These are phyloP conservation scores for Ophiodon elongatus DNA, from an alignment of 2,113 vertebrate species.

Conservation along the genomic window DNA sequence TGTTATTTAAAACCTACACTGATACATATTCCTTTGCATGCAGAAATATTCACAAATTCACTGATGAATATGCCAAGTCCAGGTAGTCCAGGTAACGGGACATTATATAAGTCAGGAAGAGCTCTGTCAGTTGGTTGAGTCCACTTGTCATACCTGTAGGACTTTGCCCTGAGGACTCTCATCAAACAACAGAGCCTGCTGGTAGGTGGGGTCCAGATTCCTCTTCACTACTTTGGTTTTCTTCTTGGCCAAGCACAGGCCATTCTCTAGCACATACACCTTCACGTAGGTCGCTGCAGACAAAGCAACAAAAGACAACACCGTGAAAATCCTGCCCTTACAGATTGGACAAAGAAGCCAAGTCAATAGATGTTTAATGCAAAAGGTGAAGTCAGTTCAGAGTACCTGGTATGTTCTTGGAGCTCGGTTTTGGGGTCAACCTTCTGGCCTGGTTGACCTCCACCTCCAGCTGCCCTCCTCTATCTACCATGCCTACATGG, in stretches of 20 bases:
- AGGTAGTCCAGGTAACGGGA: not conserved
- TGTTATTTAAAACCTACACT: not conserved
- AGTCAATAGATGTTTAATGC: not conserved
- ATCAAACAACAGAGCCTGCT: conserved; percentile 96
- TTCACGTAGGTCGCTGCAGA: conserved; percentile 93
- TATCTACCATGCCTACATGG: conserved; percentile 91
- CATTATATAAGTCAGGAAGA: not conserved
- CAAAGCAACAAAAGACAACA: not conserved
- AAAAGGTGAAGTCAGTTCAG: not conserved
- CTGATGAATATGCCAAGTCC: not conserved
- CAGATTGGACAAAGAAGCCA: not conserved
- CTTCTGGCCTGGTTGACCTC: conserved; percentile 95
- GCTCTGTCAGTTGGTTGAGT: not conserved
- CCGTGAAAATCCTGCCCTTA: not conserved
- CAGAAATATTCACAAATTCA: too few relatives aligned
- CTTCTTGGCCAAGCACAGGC: conserved; percentile 95
- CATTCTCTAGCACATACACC: conserved; percentile 95
- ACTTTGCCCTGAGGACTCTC: conserved; percentile 97
- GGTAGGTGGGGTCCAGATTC: conserved; percentile 93
- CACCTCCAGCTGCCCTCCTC: conserved; percentile 96
- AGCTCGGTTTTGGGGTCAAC: conserved; percentile 92
- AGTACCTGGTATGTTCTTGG: conserved; percentile 94
- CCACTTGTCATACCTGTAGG: conserved; percentile 88
- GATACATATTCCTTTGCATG: not conserved
- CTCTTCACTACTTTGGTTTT: conserved; percentile 97